Percentiles rank a stretch among this genome's conserved stretches.
Conservation (phyloP, 2,797 vertebrate species). For the Muscicapa comitata region DNA sequence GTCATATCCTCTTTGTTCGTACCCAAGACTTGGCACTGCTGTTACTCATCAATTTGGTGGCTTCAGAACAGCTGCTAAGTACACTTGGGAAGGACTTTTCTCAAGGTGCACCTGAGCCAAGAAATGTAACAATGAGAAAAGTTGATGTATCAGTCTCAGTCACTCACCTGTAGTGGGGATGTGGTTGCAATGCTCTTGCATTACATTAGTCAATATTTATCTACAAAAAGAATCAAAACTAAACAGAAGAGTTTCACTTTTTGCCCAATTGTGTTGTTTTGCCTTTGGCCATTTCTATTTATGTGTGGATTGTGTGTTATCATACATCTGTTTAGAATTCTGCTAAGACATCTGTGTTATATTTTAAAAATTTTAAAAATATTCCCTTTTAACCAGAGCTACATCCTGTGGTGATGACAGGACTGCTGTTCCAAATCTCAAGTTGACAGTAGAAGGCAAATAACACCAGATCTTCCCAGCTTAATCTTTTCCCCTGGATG, state of each 20-base stretch:
- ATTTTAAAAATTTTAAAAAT: not conserved
- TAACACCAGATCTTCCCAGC: not conserved
- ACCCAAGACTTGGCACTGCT: conserved; percentile 6
- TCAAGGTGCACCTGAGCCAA: conserved; percentile 4
- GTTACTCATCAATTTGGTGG: conserved; percentile 31
- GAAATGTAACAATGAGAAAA: not conserved
- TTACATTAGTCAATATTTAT: not conserved
- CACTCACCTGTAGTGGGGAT: not conserved
- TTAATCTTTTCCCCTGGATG: not conserved
- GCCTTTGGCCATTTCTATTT: conserved; percentile 28
- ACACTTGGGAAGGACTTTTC: not conserved
- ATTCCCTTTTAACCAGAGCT: conserved; percentile 39
- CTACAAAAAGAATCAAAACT: not conserved
- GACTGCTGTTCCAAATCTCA: not conserved
- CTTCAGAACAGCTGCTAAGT: conserved; percentile 7
- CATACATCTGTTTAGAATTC: not conserved
- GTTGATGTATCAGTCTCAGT: not conserved
- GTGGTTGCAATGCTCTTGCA: not conserved
- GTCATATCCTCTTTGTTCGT: not conserved
- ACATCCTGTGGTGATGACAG: not conserved
- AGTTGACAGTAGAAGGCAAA: not conserved
- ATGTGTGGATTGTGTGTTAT: not conserved
- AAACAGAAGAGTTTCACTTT: not conserved
- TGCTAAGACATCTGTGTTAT: not conserved
- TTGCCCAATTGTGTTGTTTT: not conserved